Evolutionary conservation across 2,797 vertebrate species (phyloP), one percentile per base, ranked within the genome.

Genomic region (Kryptolebias ocellatus): DNA sequence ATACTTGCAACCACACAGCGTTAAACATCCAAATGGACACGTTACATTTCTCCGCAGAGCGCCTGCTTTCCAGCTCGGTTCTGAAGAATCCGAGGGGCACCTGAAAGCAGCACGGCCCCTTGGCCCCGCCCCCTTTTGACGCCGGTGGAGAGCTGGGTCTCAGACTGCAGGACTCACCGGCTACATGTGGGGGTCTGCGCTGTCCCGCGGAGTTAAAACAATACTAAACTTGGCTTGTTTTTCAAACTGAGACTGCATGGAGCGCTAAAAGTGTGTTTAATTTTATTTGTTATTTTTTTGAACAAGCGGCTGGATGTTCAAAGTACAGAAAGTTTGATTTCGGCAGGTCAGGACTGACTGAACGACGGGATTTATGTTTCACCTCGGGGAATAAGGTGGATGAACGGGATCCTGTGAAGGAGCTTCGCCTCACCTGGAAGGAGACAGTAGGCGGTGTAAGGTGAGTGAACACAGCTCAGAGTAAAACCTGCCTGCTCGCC

Each of bases 131-230:
- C 81, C 67, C 58, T 51, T 59, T 75, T 57, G 34, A 47, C 42
- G 44, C 59, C 77, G 51, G 54, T 50, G 74, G 71, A 70, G 70
- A 69, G 24, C 78, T 12, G 71, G 44, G 52, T 64, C 24, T 46
- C 27, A 58, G 56, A 10, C 34, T 37, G 24, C 46, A 51, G 62
- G 10, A 31, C 58, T 59, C 3, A 60, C 76, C 61, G 82, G 81
- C 60, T 76, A 14, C 86, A 79, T 83, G 83, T 78, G 88, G 45
- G 56, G 51, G 31, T 10, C 31, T 34, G 2, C 4, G 54, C 52
- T 60, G 9, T 45, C 55, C 60, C 47, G 61, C 65, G 2, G 66
- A 51, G 65, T 31, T 1, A n/a, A 51, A 67, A 20, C 49, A 34
- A 5, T 11, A 14, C 62, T 24, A 37, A 20, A 53, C 57, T 0